Conservation (phyloP, 2,888 invertebrate species). For the Eupithecia tripunctaria region DNA sequence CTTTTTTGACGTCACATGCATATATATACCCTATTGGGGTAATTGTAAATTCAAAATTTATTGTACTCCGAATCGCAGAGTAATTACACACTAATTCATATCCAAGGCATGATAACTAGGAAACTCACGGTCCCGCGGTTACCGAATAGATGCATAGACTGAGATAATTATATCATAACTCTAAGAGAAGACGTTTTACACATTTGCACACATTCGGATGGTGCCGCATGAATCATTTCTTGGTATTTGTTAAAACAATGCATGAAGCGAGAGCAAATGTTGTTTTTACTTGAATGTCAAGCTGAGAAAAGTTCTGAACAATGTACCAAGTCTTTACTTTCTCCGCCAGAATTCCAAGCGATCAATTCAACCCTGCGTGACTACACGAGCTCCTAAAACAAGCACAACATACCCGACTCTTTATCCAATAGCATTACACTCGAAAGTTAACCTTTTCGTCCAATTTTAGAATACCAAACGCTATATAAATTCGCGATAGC, state of each 20-base stretch:
- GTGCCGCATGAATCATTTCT: not conserved
- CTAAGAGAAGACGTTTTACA: constrained; percentile 25
- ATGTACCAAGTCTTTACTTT: not conserved
- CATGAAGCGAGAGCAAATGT: not conserved
- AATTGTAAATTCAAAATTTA: not conserved
- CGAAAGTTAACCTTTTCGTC: constrained; percentile 30
- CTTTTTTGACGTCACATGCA: no score
- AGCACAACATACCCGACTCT: constrained; percentile 22
- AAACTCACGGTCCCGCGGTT: constrained; percentile 29
- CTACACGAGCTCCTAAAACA: constrained; percentile 11
- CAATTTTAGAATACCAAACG: constrained; percentile 39
- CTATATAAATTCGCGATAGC: constrained; percentile 41
- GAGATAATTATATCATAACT: constrained; percentile 40
- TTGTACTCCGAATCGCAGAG: not conserved
- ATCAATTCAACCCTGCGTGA: constrained; percentile 3
- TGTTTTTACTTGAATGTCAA: constrained; percentile 7
- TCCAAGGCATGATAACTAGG: not conserved
- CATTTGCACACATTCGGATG: constrained; percentile 26
- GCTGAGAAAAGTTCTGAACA: constrained; percentile 3
- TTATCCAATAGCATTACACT: constrained; percentile 24
- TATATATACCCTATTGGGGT: no score
- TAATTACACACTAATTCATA: not conserved
- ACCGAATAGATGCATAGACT: constrained; percentile 37
- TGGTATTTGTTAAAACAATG: constrained; percentile 1
- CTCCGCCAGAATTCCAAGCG: not conserved